phyloP scores from a whole-genome alignment of 2,113 vertebrate genomes.

The Dermatemys mawii region DNA sequence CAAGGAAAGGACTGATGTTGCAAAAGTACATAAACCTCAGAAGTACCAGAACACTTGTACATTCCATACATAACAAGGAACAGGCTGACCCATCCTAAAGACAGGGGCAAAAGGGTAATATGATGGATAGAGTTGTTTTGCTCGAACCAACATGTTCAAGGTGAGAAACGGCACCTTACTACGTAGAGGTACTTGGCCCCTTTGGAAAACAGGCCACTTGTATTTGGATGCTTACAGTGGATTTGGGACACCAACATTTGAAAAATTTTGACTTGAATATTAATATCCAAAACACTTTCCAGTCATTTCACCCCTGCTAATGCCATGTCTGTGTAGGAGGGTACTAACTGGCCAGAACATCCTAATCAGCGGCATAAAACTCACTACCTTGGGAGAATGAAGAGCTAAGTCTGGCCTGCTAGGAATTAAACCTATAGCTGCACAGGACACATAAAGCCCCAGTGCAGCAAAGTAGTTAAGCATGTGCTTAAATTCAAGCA shows the following conservation, averaged over 20 bases:
- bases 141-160: too few species aligned
- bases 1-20: too few species aligned
- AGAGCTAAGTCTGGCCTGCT: not conserved
- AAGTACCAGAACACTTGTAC: too few species aligned
- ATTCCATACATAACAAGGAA: too few species aligned
- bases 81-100: too few species aligned
- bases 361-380: not conserved
- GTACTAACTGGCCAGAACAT: not conserved
- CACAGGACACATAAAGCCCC: not conserved
- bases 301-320: not conserved
- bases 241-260: not conserved
- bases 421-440: not conserved
- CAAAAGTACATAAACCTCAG: too few species aligned
- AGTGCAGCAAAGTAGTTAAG: not conserved
- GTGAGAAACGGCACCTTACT: too few species aligned
- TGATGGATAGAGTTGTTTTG: too few species aligned
- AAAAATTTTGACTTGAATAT: not conserved
- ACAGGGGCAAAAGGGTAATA: too few species aligned
- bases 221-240: not conserved
- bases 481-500: not conserved
- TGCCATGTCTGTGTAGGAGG: not conserved
- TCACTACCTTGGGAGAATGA: not conserved
- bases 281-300: not conserved
- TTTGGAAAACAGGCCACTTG: not conserved
- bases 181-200: not conserved